Evolutionary conservation across 2,888 invertebrate genomes (phyloP).

Genomic region (Ectobius pallidus): DNA sequence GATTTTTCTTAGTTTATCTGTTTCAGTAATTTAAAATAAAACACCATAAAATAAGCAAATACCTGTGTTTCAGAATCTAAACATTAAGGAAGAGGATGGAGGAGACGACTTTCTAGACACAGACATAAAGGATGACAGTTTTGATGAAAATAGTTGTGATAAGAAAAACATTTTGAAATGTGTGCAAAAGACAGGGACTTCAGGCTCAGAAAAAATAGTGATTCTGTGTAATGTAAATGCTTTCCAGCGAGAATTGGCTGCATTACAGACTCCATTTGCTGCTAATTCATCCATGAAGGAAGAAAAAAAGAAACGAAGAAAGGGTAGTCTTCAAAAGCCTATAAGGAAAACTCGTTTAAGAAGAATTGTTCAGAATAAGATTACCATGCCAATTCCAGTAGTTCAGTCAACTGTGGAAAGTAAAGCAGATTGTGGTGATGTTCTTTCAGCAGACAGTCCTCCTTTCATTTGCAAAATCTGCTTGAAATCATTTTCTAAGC

Average conservation of each 20-base stretch:
- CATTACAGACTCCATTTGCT: neutral
- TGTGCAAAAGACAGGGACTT: neutral
- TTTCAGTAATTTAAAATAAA: neutral
- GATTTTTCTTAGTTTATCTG: neutral
- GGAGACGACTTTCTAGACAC: neutral
- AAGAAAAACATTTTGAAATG: neutral
- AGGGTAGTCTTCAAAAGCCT: neutral
- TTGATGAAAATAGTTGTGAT: constrained; percentile 3
- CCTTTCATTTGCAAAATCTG: constrained; percentile 31
- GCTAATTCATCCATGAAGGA: constrained; percentile 1
- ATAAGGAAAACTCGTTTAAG: constrained; percentile 7
- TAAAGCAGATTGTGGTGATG: neutral
- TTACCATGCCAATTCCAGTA: neutral
- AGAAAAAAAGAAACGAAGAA: constrained; percentile 18
- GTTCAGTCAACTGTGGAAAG: neutral
- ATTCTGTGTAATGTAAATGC: constrained; percentile 10
- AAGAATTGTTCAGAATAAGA: neutral
- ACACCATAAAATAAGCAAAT: neutral
- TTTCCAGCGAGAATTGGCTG: neutral
- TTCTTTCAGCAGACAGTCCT: neutral
- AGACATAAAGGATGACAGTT: constrained; percentile 16
- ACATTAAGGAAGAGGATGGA: neutral
- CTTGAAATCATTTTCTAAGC: constrained; percentile 31
- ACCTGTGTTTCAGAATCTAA: neutral
- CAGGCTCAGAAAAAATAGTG: constrained; percentile 21